A percentile compares a stretch with the other conserved stretches of the same genome.
These are phyloP conservation scores for Drosophila mercatorum DNA, from an alignment of 2,888 invertebrate species.

Conservation along the genomic window DNA sequence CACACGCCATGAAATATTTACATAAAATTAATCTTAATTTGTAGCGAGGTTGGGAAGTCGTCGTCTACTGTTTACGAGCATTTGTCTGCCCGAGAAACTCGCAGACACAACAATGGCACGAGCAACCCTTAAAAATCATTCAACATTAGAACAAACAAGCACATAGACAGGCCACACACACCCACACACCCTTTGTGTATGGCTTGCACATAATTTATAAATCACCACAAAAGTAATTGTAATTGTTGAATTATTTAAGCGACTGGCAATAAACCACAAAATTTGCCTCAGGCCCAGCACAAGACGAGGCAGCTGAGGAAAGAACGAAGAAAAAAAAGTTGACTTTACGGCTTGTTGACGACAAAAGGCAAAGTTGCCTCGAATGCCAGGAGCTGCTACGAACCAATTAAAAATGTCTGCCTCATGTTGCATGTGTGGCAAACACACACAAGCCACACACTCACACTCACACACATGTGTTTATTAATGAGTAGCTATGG, in stretches of 20 bases:
- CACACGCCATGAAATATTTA: conserved; percentile 58
- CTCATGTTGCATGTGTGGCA: conserved; percentile 19
- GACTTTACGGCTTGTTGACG: conserved; percentile 57
- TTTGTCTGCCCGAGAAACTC: conserved; percentile 30
- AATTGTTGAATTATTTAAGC: conserved; percentile 74
- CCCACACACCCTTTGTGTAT: background rate
- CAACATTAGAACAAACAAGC: conserved; percentile 45
- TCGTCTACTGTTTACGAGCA: conserved; percentile 16
- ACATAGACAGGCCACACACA: conserved; percentile 24
- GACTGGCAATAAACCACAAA: conserved; percentile 60
- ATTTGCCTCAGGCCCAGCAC: conserved; percentile 44
- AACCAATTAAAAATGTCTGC: conserved; percentile 67
- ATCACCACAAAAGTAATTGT: conserved; percentile 72
- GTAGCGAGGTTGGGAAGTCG: conserved; percentile 21
- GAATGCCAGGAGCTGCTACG: conserved; percentile 28
- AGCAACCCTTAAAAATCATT: conserved; percentile 52
- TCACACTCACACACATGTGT: conserved; percentile 13
- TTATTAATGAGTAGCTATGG: conserved; percentile 54
- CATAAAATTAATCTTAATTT: conserved; percentile 68
- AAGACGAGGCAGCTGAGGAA: background rate
- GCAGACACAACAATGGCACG: conserved; percentile 33
- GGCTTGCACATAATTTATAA: conserved; percentile 62
- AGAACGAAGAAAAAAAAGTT: conserved; percentile 18
- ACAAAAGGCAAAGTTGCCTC: conserved; percentile 38
- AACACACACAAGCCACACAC: conserved; percentile 15